These are phyloP conservation scores for Silurus aristotelis DNA, from an alignment of 2,797 vertebrate species.

Conservation along the genomic window DNA sequence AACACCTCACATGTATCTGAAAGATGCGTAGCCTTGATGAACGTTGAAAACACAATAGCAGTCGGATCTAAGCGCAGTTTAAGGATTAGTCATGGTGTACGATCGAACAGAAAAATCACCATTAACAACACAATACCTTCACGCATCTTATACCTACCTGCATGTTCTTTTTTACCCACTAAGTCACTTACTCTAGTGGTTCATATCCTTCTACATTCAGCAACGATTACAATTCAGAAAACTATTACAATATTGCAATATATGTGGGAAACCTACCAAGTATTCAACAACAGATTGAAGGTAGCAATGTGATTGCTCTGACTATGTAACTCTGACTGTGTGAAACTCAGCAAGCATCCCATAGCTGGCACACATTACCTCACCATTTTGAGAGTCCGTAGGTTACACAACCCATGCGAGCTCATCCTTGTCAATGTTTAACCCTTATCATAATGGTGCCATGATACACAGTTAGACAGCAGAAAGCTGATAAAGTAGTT, in stretches of 20 bases:
- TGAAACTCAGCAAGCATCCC: not conserved
- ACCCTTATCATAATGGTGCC: conserved; percentile 31
- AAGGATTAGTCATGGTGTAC: not conserved
- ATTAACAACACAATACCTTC: not conserved
- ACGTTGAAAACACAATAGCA: not conserved
- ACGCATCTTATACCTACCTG: not conserved
- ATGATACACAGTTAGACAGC: conserved; percentile 26
- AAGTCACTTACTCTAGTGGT: too few species aligned
- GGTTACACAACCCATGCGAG: conserved; percentile 26
- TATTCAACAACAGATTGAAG: too few species aligned
- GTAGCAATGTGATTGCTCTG: not conserved
- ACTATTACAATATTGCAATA: too few species aligned
- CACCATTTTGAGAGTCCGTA: conserved; percentile 10
- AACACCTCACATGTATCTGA: not conserved
- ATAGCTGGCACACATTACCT: conserved; percentile 28
- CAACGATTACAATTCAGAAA: not conserved
- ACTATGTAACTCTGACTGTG: not conserved
- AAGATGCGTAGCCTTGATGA: not conserved
- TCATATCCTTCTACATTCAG: not conserved
- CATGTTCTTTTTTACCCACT: not conserved
- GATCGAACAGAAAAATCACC: not conserved
- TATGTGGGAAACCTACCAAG: too few species aligned
- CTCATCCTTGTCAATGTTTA: conserved; percentile 50
- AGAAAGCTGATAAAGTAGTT: conserved; percentile 36
- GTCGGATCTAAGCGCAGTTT: not conserved